Evolutionary conservation across 2,888 invertebrate genomes (phyloP).

Genomic region (Pogonocherus hispidulus): DNA sequence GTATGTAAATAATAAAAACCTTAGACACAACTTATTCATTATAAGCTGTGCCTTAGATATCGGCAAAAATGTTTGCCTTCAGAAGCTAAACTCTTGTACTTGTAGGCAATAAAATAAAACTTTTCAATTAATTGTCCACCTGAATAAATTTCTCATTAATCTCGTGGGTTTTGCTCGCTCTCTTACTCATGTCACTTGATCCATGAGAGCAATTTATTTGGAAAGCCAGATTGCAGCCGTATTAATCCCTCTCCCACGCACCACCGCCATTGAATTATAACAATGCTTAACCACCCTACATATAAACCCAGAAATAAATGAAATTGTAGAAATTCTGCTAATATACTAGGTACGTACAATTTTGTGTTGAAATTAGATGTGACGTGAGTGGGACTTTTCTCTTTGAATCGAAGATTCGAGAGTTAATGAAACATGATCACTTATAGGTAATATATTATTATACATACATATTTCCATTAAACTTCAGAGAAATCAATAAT

Average conservation of each 20-base stretch:
- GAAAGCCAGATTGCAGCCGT: background rate
- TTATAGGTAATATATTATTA: too few species aligned
- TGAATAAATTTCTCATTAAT: too few species aligned
- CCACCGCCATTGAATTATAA: conserved; percentile 7
- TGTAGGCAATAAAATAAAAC: too few species aligned
- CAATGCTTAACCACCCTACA: background rate
- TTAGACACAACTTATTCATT: too few species aligned
- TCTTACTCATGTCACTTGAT: background rate
- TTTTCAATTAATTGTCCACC: too few species aligned
- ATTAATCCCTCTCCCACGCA: conserved; percentile 16
- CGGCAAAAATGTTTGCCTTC: too few species aligned
- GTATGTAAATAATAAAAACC: too few species aligned
- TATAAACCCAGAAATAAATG: background rate
- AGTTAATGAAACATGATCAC: background rate
- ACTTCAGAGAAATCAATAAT: too few species aligned
- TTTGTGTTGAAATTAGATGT: too few species aligned
- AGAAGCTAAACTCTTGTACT: too few species aligned
- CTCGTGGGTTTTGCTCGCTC: background rate
- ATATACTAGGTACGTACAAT: background rate
- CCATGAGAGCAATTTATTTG: background rate
- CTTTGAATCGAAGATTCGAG: background rate
- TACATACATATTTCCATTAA: too few species aligned
- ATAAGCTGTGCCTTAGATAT: too few species aligned
- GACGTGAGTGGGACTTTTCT: background rate
- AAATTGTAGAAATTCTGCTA: background rate